Base-by-base conservation (phyloP, 2,888 invertebrate genomes). In the Disparrhopalites patrizii region DNA sequence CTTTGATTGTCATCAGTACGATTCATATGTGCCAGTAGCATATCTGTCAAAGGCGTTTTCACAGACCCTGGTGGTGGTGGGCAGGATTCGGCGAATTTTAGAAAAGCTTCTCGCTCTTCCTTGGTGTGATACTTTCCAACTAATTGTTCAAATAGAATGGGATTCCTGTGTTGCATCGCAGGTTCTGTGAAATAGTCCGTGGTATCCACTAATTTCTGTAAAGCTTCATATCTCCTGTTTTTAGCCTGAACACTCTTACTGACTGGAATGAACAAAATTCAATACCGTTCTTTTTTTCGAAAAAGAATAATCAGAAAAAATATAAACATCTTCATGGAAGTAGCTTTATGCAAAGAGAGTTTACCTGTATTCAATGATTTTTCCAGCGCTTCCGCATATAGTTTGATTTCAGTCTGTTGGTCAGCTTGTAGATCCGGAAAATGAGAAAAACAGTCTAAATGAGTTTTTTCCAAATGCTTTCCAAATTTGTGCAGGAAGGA, bases 141-240 rank as follows among this genome's bases (percentile, higher is more conserved):
- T 73, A 97, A 81, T 76, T 94, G 90, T 71, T 96, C 91, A 80
- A 92, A 97, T 0, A 96, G 80, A 61, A 91, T 82, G 0, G 96
- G 97, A 79, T 93, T 91, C 67, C 97, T 81, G 73, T 86, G 87
- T 86, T 93, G 91, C 96, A 97, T 97, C 82, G 93, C 90, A 68
- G 85, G 86, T 78, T 96, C 94, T 78, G 89, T 89, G 77, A 97
- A 97, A 79, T 95, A 96, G 28, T 83, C 82, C 13, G 85, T 84
- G 70, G 86, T 84, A 58, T 83, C 81, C 40, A 89, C 81, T 71
- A 95, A 79, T 76, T 86, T 83, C 76, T 89, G 85, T 77, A 95
- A 80, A 1, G 93, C 94, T 76, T 87, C 86, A 77, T 86, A 94
- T 43, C 95, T 82, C 73, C 93, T 83, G 78, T 95, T 95, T 79